phyloP scores from a whole-genome alignment of 2,797 vertebrate species.

The Myripristis murdjan region DNA sequence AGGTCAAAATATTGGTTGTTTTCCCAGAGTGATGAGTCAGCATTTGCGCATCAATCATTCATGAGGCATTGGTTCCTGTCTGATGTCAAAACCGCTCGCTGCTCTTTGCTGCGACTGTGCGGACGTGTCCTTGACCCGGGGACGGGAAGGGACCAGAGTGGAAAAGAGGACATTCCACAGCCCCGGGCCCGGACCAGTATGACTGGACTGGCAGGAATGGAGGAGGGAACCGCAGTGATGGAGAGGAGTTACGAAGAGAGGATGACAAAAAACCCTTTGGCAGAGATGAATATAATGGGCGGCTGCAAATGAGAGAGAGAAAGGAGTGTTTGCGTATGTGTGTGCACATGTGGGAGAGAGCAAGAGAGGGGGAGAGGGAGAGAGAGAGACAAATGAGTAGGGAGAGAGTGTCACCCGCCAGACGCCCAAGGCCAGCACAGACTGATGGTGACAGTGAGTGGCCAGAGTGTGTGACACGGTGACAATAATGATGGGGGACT shows the following conservation, averaged over 20 bases:
- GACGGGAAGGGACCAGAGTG: conserved; percentile 31
- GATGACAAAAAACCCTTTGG: conserved; percentile 61
- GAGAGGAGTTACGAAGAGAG: conserved; percentile 49
- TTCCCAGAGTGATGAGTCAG: conserved; percentile 82
- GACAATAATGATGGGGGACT: conserved; percentile 78
- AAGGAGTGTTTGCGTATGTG: conserved; percentile 39
- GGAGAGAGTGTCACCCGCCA: conserved; percentile 67
- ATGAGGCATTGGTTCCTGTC: conserved; percentile 68
- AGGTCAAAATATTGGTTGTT: conserved; percentile 78
- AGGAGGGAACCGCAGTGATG: conserved; percentile 20
- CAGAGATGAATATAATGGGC: conserved; percentile 45
- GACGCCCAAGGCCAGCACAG: conserved; percentile 67
- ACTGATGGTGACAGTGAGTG: conserved; percentile 74
- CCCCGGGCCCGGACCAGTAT: conserved; percentile 57
- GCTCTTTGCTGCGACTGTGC: conserved; percentile 45
- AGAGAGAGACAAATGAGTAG: conserved; percentile 56
- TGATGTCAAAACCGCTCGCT: conserved; percentile 58
- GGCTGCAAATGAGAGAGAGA: conserved; percentile 37
- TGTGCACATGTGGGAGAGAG: background rate
- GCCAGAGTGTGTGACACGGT: conserved; percentile 65
- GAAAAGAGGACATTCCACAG: conserved; percentile 61
- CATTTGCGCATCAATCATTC: conserved; percentile 83
- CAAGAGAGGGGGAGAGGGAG: conserved; percentile 5
- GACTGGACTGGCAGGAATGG: conserved; percentile 61
- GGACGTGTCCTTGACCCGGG: conserved; percentile 71